These are phyloP conservation scores for Sus scrofa DNA, from an alignment of 2,113 vertebrate genomes.

Conservation along the genomic window DNA sequence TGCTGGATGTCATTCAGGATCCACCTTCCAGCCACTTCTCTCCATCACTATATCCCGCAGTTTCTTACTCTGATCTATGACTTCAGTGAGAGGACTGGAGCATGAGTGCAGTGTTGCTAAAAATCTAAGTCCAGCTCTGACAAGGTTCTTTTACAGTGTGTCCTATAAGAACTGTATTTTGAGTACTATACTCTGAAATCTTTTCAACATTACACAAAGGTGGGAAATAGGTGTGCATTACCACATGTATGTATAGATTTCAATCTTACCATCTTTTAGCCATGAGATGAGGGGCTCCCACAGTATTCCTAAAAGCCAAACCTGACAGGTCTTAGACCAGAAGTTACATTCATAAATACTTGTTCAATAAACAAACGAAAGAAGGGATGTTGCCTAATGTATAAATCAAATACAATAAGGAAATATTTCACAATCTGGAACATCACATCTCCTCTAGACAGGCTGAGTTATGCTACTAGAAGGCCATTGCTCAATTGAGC, in stretches of 20 bases:
- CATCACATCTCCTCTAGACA: neutral
- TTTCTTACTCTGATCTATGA: neutral
- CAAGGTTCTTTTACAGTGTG: neutral
- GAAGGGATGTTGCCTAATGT: neutral
- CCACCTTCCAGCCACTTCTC: neutral
- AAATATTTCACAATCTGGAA: neutral
- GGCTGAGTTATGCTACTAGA: neutral
- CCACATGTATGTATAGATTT: neutral
- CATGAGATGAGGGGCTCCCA: neutral
- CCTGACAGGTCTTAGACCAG: neutral
- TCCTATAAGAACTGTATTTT: neutral
- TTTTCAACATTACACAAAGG: neutral
- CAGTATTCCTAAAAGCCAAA: neutral
- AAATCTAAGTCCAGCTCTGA: neutral
- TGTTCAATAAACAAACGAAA: neutral
- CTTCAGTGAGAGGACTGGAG: neutral
- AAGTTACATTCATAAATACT: neutral
- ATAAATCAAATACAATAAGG: neutral
- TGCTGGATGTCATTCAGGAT: neutral
- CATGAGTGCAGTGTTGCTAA: neutral
- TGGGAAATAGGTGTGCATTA: neutral
- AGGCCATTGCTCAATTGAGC: neutral
- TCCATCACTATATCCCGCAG: neutral
- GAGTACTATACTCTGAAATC: neutral
- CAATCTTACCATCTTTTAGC: neutral